phyloP scores from a whole-genome alignment of 1,140 invertebrate genomes.

The Archivesica marissinica region DNA sequence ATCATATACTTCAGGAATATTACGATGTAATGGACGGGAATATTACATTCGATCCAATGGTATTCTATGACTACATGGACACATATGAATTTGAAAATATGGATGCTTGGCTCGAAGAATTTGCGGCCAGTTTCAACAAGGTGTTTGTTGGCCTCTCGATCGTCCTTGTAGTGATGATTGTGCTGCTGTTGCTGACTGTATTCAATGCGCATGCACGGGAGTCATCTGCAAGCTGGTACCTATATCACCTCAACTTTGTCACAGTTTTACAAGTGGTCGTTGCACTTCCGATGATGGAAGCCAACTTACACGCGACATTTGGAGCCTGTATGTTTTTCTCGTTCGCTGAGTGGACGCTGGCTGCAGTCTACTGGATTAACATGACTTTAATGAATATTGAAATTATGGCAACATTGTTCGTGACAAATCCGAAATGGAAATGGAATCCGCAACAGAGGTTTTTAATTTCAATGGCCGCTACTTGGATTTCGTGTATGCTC shows the following conservation, averaged over 20 bases:
- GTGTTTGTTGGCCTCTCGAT: not conserved
- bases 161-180: not conserved
- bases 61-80: not conserved
- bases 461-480: not conserved
- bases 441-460: not conserved
- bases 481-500: conserved; percentile 2
- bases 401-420: not conserved
- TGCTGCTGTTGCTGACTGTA: not conserved
- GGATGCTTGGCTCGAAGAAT: not conserved
- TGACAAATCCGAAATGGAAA: not conserved
- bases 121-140: not conserved
- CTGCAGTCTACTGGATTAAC: not conserved
- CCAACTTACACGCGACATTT: not conserved
- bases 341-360: not conserved
- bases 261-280: not conserved
- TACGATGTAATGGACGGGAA: no score
- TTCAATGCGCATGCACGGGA: not conserved
- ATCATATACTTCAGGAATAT: no score
- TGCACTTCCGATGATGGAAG: not conserved
- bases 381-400: not conserved
- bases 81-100: not conserved
- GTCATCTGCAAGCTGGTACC: not conserved
- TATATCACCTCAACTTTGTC: conserved; percentile 19
- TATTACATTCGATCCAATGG: not conserved
- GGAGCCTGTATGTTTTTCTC: conserved; percentile 4